These are phyloP conservation scores for Emmelina monodactyla DNA, from an alignment of 2,888 invertebrate species.

Conservation along the genomic window DNA sequence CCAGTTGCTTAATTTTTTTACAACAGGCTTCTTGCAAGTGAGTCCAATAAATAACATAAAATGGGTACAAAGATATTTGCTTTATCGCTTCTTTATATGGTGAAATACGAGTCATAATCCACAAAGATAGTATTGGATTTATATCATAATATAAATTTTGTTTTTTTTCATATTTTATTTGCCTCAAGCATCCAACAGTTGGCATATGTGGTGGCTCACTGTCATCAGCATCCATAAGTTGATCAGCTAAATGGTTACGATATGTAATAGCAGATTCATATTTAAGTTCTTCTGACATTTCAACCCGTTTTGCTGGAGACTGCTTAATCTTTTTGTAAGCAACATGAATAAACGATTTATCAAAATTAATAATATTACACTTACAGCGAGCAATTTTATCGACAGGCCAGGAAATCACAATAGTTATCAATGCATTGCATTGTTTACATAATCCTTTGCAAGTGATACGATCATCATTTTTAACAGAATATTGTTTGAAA, in stretches of 20 bases:
- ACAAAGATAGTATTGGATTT: background rate
- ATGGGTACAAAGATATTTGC: background rate
- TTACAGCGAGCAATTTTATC: slow-evolving; percentile 10
- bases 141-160: background rate
- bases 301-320: slow-evolving; percentile 9
- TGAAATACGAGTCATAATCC: background rate
- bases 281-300: slow-evolving; percentile 9
- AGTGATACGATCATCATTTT: slow-evolving; percentile 1
- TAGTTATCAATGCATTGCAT: slow-evolving; percentile 10
- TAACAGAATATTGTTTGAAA: background rate
- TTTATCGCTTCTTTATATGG: background rate
- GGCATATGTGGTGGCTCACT: slow-evolving; percentile 8
- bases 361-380: slow-evolving; percentile 6
- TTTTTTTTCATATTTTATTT: background rate
- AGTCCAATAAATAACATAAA: background rate
- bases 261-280: slow-evolving; percentile 8
- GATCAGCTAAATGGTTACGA: slow-evolving; percentile 9
- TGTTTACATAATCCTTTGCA: slow-evolving; percentile 11
- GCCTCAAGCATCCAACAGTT: slow-evolving; percentile 1
- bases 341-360: slow-evolving; percentile 8
- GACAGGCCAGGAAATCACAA: slow-evolving; percentile 9
- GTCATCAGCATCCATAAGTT: slow-evolving; percentile 7
- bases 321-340: slow-evolving; percentile 9
- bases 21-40: background rate
- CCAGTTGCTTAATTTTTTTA: background rate